Evolutionary conservation across 2,113 vertebrate species (phyloP), one percentile per base, ranked within the genome.

Genomic region (Geococcyx californianus): DNA sequence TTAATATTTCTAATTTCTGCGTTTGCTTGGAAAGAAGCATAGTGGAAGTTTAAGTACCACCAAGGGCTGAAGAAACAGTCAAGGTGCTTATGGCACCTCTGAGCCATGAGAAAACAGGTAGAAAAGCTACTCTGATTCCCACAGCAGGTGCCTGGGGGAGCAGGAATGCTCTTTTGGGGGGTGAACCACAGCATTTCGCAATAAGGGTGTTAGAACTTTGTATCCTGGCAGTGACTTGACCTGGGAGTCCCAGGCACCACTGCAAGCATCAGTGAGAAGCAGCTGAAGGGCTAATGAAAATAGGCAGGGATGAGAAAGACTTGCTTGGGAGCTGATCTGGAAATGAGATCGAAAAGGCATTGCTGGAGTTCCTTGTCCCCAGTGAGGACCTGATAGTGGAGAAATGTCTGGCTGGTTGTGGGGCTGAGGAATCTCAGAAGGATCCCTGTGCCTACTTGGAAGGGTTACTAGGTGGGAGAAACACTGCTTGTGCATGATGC

Each of bases 401-500:
- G 25, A 56, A 66, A 20, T 0, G 2, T 47, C 51, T 1, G 5
- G 5, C n/a, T 40, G 36, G 11, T 2, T 58, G 20, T 64, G 38
- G 18, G 56, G 29, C 34, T 29, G 54, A 75, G 58, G n/a, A 5
- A 6, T 69, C 24, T 20, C 38, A 5, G 44, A 5, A 10, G 25
- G 34, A 13, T 74, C 4, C 26, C 49, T 0, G 0, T 19, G 26
- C 64, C 14, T 49, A n/a, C 16, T 58, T 1, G 1, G 18, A 16
- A 60, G 49, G 54, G 28, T 55, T 8, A 26, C 36, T 1, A n/a
- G 2, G 16, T 8, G 42, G 47, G 45, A 76, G 55, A 80, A 74
- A 24, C 4, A 2, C 6, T 0, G 0, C 19, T 92, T 6, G 49
- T 28, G 44, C 0, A 0, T 47, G 51, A 3, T 3, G 0, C 45